Evolutionary conservation across 2,113 vertebrate species (phyloP).

Genomic region (Ceratotherium simum): DNA sequence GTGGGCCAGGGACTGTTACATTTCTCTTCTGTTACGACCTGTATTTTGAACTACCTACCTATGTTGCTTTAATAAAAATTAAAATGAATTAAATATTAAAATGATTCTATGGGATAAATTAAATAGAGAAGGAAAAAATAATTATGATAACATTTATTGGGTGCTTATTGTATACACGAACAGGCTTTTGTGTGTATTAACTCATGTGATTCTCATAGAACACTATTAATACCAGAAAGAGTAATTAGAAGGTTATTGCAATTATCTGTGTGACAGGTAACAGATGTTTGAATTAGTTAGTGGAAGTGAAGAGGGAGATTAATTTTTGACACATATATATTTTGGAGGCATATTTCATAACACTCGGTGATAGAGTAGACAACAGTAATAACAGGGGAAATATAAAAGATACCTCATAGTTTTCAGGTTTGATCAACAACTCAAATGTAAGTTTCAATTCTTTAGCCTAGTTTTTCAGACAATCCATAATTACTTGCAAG

Average conservation of each 20-base stretch:
- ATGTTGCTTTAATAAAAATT: neutral
- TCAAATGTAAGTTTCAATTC: neutral
- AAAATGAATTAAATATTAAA: neutral
- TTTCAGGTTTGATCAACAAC: neutral
- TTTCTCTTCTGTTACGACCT: neutral
- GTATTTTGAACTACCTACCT: neutral
- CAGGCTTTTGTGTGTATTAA: neutral
- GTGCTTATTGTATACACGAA: neutral
- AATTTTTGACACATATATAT: neutral
- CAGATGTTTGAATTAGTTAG: slow-evolving; percentile 16
- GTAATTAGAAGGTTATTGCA: neutral
- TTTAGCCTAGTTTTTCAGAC: neutral
- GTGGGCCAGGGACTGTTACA: neutral
- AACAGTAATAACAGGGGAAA: neutral
- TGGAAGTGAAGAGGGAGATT: neutral
- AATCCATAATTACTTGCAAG: neutral
- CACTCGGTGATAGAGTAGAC: neutral
- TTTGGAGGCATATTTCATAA: neutral
- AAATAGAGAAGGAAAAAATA: neutral
- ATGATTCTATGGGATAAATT: neutral
- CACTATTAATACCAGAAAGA: neutral
- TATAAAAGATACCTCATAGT: neutral
- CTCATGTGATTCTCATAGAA: neutral
- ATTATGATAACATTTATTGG: neutral
- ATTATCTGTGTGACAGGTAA: neutral